Percentiles rank a stretch among this genome's conserved stretches.
These are phyloP conservation scores for Siderastrea siderea DNA, from an alignment of 92 coral and sea anemone genomes.

Conservation along the genomic window DNA sequence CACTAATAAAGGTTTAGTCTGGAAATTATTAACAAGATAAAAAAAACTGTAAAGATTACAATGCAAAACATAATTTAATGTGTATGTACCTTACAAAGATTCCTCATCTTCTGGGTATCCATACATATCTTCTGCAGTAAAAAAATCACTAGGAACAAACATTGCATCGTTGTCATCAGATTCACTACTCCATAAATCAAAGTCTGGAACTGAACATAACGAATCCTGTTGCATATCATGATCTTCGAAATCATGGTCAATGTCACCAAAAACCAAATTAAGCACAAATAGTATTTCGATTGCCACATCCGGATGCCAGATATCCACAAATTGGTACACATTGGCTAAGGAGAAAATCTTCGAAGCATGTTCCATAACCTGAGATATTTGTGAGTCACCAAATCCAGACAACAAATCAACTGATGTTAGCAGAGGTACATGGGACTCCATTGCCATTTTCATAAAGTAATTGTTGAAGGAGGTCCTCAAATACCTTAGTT, in stretches of 20 bases:
- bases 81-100: not conserved
- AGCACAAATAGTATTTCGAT: constrained; percentile 18
- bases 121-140: constrained; percentile 2
- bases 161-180: not conserved
- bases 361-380: constrained; percentile 21
- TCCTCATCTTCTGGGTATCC: not conserved
- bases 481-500: constrained; percentile 20
- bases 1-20: too few species aligned
- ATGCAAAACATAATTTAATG: too few species aligned
- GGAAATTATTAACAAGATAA: too few species aligned
- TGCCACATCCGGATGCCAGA: constrained; percentile 37
- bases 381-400: constrained; percentile 36
- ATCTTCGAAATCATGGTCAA: not conserved
- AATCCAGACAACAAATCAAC: constrained; percentile 53
- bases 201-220: not conserved
- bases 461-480: too few species aligned
- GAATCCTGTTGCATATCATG: not conserved
- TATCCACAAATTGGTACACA: constrained; percentile 50
- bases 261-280: constrained; percentile 30
- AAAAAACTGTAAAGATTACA: too few species aligned
- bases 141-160: not conserved
- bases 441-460: constrained; percentile 17
- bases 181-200: not conserved
- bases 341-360: constrained; percentile 24
- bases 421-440: constrained; percentile 29